phyloP scores from a whole-genome alignment of 1,140 invertebrate species.

The Yoshiicerus persimilis region DNA sequence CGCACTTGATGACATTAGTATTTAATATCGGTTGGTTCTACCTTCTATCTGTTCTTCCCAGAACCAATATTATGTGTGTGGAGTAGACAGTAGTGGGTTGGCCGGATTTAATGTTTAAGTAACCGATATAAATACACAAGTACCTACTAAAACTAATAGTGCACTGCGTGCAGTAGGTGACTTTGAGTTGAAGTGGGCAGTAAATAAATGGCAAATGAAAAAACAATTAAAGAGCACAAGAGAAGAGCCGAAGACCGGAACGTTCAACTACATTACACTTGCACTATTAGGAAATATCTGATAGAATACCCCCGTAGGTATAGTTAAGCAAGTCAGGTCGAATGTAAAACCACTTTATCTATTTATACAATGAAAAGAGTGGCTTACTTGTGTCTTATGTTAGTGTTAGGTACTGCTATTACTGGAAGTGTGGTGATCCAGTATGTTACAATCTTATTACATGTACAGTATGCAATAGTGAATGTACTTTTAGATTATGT shows the following conservation, averaged over 20 bases:
- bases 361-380: neutral
- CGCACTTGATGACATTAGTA: neutral
- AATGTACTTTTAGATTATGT: neutral
- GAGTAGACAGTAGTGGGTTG: neutral
- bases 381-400: neutral
- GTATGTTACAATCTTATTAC: neutral
- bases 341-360: neutral
- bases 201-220: conserved; percentile 1
- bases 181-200: neutral
- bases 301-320: neutral
- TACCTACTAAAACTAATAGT: neutral
- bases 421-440: neutral
- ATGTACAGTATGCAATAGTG: neutral
- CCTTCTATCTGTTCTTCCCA: neutral
- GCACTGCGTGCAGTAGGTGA: neutral
- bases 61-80: neutral
- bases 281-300: neutral
- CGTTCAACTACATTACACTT: neutral
- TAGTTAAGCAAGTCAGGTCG: neutral
- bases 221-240: neutral
- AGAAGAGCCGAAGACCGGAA: neutral
- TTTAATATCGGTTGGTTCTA: neutral
- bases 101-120: neutral
- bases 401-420: neutral
- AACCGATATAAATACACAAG: neutral